Conservation (phyloP, 2,113 vertebrate genomes). For the Gallinago paraguaiae region DNA sequence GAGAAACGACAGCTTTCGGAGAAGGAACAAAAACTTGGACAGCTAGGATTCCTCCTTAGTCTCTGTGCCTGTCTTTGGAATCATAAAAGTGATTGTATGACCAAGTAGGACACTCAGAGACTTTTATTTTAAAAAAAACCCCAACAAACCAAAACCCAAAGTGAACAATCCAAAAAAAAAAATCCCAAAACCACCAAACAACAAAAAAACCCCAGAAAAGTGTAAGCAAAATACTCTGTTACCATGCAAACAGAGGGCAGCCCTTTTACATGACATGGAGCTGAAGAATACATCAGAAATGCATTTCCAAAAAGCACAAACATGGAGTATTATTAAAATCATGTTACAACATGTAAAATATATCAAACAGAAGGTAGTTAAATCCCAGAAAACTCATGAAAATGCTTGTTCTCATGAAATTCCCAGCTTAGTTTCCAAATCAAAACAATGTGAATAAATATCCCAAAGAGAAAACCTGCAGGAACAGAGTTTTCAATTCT, state of each 20-base stretch:
- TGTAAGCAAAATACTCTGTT: neutral
- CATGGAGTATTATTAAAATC: slow-evolving; percentile 2
- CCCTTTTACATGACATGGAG: neutral
- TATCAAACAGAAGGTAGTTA: slow-evolving; percentile 17
- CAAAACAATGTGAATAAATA: slow-evolving; percentile 6
- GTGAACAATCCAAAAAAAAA: too few species aligned
- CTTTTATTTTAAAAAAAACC: neutral
- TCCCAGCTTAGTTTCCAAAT: neutral
- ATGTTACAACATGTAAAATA: neutral
- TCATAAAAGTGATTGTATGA: neutral
- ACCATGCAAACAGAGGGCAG: neutral
- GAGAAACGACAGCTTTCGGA: neutral
- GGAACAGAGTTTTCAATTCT: neutral
- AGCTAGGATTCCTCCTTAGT: neutral
- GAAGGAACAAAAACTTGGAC: neutral
- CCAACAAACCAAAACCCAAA: too few species aligned
- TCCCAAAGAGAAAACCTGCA: neutral
- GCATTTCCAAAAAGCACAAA: slow-evolving; percentile 24
- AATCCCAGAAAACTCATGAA: slow-evolving; percentile 2
- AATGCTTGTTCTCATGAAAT: slow-evolving; percentile 13
- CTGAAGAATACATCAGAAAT: neutral
- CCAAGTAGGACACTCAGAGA: neutral
- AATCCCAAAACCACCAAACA: too few species aligned
- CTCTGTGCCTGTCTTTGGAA: neutral
- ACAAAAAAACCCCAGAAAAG: neutral